phyloP scores from a whole-genome alignment of 2,797 vertebrate genomes.

The Rhabdophis nuchalis region DNA sequence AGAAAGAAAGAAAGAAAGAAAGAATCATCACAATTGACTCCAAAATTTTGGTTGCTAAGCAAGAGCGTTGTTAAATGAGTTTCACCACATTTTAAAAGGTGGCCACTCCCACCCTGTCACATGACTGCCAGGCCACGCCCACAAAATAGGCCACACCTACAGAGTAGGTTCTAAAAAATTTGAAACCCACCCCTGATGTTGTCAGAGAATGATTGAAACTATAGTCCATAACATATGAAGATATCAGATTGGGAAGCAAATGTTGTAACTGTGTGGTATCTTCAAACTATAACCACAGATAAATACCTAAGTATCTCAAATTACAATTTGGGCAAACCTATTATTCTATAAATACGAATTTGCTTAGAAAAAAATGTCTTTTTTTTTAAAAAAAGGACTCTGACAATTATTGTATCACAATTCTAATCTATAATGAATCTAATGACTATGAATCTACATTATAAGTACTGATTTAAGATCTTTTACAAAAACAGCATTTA shows the following conservation, averaged over 20 bases:
- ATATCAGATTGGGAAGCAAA: neutral
- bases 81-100: too few relatives aligned
- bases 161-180: too few relatives aligned
- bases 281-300: neutral
- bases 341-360: neutral
- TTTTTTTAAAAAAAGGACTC: neutral
- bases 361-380: neutral
- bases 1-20: too few relatives aligned
- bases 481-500: neutral
- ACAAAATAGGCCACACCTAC: too few relatives aligned
- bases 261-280: neutral
- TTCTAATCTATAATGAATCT: neutral
- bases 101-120: too few relatives aligned
- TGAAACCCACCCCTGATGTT: too few relatives aligned
- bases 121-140: too few relatives aligned
- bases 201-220: neutral
- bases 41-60: too few relatives aligned
- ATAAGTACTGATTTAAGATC: neutral
- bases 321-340: neutral
- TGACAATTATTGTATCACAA: neutral
- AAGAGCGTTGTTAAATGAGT: too few relatives aligned
- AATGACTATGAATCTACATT: neutral
- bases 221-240: neutral
- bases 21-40: too few relatives aligned
- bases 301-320: neutral